A percentile compares a stretch with the other conserved stretches of the same genome.
phyloP scores from a whole-genome alignment of 2,113 vertebrate species.

The Brachyhypopomus gauderio region DNA sequence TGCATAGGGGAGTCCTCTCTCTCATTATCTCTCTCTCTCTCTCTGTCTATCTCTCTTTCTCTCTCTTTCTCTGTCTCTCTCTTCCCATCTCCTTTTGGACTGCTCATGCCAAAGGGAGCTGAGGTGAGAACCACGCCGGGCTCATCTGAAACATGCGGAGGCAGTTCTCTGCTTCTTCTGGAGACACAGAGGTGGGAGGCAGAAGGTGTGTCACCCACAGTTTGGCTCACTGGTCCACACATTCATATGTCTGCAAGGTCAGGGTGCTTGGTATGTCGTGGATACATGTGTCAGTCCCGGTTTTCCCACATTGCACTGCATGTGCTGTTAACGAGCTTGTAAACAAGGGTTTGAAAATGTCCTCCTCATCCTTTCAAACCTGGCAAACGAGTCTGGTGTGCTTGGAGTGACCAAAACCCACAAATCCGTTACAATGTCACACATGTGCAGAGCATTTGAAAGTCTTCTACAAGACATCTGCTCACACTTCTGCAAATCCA shows the following conservation, averaged over 20 bases:
- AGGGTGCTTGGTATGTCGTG: constrained; percentile 14
- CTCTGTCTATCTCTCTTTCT: constrained; percentile 15
- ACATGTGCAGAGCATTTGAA: neutral
- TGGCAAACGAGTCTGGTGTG: neutral
- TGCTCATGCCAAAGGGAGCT: constrained; percentile 16
- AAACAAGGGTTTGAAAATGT: neutral
- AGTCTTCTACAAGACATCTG: neutral
- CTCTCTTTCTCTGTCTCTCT: constrained; percentile 30
- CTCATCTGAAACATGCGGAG: constrained; percentile 43
- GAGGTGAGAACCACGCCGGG: constrained; percentile 9
- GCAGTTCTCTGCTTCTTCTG: constrained; percentile 33
- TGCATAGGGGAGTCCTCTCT: constrained; percentile 12
- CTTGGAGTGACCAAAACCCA: neutral
- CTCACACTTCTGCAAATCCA: neutral
- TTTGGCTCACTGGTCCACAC: constrained; percentile 31
- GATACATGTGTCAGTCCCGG: neutral
- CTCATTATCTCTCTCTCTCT: neutral
- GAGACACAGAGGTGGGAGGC: constrained; percentile 17
- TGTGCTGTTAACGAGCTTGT: neutral
- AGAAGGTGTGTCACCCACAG: constrained; percentile 38
- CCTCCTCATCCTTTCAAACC: neutral
- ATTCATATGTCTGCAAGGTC: constrained; percentile 16
- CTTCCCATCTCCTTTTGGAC: constrained; percentile 28
- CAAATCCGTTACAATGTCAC: neutral
- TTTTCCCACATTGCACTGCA: neutral